These are phyloP conservation scores for Sardina pilchardus DNA, from an alignment of 2,113 vertebrate species.

Conservation along the genomic window DNA sequence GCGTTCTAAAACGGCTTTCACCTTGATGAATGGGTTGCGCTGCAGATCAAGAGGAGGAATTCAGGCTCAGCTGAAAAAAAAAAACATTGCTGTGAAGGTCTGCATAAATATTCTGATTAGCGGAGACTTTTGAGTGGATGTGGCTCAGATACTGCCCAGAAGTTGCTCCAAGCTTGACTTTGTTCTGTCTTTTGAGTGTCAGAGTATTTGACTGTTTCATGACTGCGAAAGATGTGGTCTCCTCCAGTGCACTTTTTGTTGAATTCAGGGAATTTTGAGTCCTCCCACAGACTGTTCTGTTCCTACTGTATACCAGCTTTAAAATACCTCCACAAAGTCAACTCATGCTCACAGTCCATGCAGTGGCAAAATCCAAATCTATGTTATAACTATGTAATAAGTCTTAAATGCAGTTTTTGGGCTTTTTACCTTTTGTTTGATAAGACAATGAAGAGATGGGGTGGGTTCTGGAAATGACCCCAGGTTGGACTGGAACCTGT, in stretches of 20 bases:
- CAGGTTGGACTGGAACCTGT: too few species aligned
- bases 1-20: not conserved
- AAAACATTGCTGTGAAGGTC: not conserved
- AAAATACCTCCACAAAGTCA: too few species aligned
- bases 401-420: too few species aligned
- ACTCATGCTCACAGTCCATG: too few species aligned
- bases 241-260: not conserved
- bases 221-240: not conserved
- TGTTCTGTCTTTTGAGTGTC: too few species aligned
- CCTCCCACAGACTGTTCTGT: too few species aligned
- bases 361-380: too few species aligned
- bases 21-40: not conserved
- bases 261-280: not conserved
- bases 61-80: not conserved
- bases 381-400: too few species aligned
- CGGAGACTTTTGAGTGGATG: not conserved
- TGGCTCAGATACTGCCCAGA: not conserved
- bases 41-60: not conserved
- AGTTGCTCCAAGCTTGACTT: not conserved
- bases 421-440: too few species aligned
- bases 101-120: not conserved
- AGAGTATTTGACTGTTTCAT: not conserved
- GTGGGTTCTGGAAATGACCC: too few species aligned
- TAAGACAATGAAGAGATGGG: too few species aligned
- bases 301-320: too few species aligned